phyloP scores from a whole-genome alignment of 1,140 invertebrate genomes.

The Platorchestia sp. region DNA sequence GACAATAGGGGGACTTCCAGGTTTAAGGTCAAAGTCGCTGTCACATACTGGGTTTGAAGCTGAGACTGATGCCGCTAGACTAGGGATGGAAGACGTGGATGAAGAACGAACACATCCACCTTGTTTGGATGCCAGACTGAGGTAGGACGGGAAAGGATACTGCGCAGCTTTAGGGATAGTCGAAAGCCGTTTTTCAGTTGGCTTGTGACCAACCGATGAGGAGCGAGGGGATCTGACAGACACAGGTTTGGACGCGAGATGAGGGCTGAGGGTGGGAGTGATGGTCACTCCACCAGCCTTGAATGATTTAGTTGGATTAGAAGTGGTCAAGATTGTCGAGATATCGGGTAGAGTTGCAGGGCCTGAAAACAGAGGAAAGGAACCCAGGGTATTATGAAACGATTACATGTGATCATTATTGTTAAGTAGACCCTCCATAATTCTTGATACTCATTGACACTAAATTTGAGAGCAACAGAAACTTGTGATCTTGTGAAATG shows the following conservation, averaged over 20 bases:
- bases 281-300: slow-evolving; percentile 21
- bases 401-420: not conserved
- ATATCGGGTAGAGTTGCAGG: slow-evolving; percentile 43
- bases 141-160: slow-evolving; percentile 45
- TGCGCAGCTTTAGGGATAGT: slow-evolving; percentile 28
- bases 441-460: not conserved
- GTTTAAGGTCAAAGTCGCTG: slow-evolving; percentile 18
- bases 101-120: slow-evolving; percentile 31
- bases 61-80: slow-evolving; percentile 17
- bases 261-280: not conserved
- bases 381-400: slow-evolving; percentile 20
- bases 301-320: slow-evolving; percentile 39
- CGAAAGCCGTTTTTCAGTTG: slow-evolving; percentile 25
- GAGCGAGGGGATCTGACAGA: slow-evolving; percentile 16
- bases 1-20: slow-evolving; percentile 24
- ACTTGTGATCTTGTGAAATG: too few relatives aligned
- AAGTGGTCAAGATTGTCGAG: slow-evolving; percentile 48
- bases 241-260: slow-evolving; percentile 8
- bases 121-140: slow-evolving; percentile 14
- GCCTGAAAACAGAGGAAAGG: slow-evolving; percentile 50
- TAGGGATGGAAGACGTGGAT: slow-evolving; percentile 49
- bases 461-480: not conserved
- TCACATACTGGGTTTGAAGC: not conserved
- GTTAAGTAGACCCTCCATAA: not conserved
- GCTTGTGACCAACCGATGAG: slow-evolving; percentile 9